Evolutionary conservation across 2,888 invertebrate genomes (phyloP).

Genomic region (Congeria kusceri): DNA sequence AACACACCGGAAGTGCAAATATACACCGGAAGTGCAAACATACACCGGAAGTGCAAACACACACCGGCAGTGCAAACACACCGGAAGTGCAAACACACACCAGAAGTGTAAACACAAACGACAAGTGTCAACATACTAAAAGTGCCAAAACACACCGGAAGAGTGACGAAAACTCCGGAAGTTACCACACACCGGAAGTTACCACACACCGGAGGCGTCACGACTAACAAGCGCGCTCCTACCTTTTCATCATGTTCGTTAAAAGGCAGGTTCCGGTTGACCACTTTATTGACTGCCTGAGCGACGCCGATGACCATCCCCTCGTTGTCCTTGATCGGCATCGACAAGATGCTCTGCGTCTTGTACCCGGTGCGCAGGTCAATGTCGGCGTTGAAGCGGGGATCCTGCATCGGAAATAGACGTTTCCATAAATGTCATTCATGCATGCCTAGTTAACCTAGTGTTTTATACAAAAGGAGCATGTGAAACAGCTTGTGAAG

Average conservation of each 20-base stretch:
- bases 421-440: neutral
- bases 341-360: constrained; percentile 82
- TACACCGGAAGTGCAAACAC: no score
- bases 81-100: neutral
- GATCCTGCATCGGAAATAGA: constrained; percentile 77
- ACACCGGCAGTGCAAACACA: neutral
- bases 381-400: constrained; percentile 83
- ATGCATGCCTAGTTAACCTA: no score
- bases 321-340: constrained; percentile 83
- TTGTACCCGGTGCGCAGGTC: constrained; percentile 83
- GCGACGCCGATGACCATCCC: constrained; percentile 84
- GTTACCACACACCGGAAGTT: no score
- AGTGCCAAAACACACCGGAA: no score
- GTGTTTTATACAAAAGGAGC: no score
- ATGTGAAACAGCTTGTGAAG: no score
- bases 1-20: no score
- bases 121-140: no score
- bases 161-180: no score
- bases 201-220: no score
- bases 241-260: constrained; percentile 85
- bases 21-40: no score
- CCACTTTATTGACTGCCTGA: constrained; percentile 84
- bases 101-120: neutral
- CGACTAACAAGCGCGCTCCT: constrained; percentile 6
- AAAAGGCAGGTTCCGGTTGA: constrained; percentile 81